These are phyloP conservation scores for Coremacera marginata DNA, from an alignment of 2,888 invertebrate genomes.

Conservation along the genomic window DNA sequence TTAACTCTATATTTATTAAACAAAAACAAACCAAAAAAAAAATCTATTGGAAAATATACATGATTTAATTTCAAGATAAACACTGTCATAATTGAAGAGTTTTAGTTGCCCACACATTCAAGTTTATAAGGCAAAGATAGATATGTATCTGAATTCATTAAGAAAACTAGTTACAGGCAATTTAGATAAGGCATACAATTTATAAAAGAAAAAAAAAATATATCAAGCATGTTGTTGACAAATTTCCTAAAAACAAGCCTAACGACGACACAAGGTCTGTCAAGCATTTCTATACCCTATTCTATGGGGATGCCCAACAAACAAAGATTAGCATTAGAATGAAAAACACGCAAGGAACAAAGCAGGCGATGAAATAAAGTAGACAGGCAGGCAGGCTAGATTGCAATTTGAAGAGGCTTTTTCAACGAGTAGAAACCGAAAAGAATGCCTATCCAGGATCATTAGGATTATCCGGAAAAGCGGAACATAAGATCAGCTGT, in stretches of 20 bases:
- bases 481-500: slow-evolving; percentile 36
- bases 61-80: not conserved
- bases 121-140: not conserved
- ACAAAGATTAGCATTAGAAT: slow-evolving; percentile 51
- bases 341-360: slow-evolving; percentile 47
- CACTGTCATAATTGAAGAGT: not conserved
- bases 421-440: not conserved
- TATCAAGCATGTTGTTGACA: not conserved
- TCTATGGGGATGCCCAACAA: slow-evolving; percentile 55
- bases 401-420: slow-evolving; percentile 17
- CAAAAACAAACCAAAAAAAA: not conserved
- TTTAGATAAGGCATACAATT: not conserved
- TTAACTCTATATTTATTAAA: not conserved
- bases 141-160: not conserved
- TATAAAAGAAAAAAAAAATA: not conserved
- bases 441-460: slow-evolving; percentile 13
- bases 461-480: slow-evolving; percentile 37
- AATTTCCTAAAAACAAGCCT: not conserved
- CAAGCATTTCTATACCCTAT: slow-evolving; percentile 62
- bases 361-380: slow-evolving; percentile 15
- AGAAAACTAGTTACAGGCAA: not conserved
- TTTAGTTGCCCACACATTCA: not conserved
- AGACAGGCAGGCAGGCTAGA: not conserved
- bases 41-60: not conserved
- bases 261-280: slow-evolving; percentile 57